Evolutionary conservation across 2,888 invertebrate species (phyloP), one percentile per base, ranked within the genome.

Genomic region (Lacanobia wlatinum): DNA sequence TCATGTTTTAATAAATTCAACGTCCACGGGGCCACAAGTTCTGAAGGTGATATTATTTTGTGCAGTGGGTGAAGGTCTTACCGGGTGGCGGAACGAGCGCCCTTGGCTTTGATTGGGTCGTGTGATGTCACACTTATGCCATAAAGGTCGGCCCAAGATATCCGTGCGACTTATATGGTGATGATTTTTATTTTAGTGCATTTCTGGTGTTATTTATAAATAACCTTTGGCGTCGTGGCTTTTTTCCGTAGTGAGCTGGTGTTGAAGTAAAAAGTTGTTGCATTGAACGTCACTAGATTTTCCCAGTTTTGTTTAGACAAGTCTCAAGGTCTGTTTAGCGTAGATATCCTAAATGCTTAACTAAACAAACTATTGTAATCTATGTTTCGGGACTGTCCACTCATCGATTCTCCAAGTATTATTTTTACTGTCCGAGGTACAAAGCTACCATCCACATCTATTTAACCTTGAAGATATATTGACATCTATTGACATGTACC

Each of bases 101-200:
- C 76, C 64, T 78, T 72, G 81, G 62, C 80, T 73, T 56, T 73
- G 64, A 59, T 78, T 64, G 50, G 52, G 14, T 10, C 23, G 60
- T 52, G 65, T 66, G 63, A 70, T 28, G 68, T 59, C 72, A 64
- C 60, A 50, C 18, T 10, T 6, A 16, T 6, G 7, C 21, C 14
- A 5, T 43, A 55, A 48, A 64, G 43, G 56, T 70, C 46, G 46
- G 38, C 0, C 9, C 9, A 21, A 58, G 6, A 55, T 55, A 38
- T 48, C 40, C n/a, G 43, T 23, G 28, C 14, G 16, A 9, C 48
- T 21, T 60, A 1, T 34, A 48, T 10, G 34, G n/a, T 18, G 40
- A 61, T 61, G 48, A 43, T 6, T 52, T 38, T 68, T 43, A 68
- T 74, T 68, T 48, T 18, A 7, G 12, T 60, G n/a, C 40, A 48